Evolutionary conservation across 1,140 invertebrate genomes (phyloP).

Genomic region (Drosophila bipectinata): DNA sequence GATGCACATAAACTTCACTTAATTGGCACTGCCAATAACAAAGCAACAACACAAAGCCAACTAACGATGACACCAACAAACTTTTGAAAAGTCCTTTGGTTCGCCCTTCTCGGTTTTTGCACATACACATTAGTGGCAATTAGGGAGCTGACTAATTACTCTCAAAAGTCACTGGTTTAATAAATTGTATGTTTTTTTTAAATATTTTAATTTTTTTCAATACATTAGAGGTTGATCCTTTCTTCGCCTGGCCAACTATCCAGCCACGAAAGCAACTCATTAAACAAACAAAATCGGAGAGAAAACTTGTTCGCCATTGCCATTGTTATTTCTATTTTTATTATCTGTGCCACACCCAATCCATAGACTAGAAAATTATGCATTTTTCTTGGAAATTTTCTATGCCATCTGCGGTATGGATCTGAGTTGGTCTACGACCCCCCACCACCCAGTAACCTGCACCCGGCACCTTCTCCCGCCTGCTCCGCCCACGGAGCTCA

Average conservation of each 20-base stretch:
- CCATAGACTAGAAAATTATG: conserved; percentile 61
- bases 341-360: conserved; percentile 53
- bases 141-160: conserved; percentile 62
- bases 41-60: conserved; percentile 34
- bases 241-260: neutral
- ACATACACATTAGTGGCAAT: conserved; percentile 67
- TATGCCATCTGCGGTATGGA: conserved; percentile 65
- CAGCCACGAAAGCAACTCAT: conserved; percentile 14
- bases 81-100: conserved; percentile 50
- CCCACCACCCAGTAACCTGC: neutral
- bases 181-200: conserved; percentile 14
- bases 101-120: conserved; percentile 12
- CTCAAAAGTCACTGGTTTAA: conserved; percentile 35
- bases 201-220: neutral
- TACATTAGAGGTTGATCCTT: neutral
- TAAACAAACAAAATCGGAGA: conserved; percentile 48
- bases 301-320: conserved; percentile 36
- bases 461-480: too few relatives aligned
- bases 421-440: conserved; percentile 25
- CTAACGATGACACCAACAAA: conserved; percentile 44
- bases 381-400: conserved; percentile 63
- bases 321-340: conserved; percentile 53
- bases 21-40: conserved; percentile 76
- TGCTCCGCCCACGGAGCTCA: conserved; percentile 26
- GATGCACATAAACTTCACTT: conserved; percentile 80